These are phyloP conservation scores for Graptemys geographica DNA, from an alignment of 2,797 vertebrate species.

Conservation along the genomic window DNA sequence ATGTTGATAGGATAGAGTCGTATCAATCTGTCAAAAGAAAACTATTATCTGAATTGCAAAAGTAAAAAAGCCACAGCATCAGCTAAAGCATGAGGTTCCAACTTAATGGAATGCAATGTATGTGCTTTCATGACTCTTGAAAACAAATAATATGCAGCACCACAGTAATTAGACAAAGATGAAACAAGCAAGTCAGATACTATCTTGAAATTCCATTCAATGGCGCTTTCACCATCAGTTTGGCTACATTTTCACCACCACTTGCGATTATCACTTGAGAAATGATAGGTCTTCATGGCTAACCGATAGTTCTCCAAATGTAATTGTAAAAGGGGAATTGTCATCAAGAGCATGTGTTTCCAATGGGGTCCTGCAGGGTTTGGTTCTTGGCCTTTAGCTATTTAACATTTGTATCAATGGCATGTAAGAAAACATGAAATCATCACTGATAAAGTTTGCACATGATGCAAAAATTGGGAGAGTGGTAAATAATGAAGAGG, in stretches of 20 bases:
- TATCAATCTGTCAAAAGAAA: conserved; percentile 42
- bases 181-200: not conserved
- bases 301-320: no score
- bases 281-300: no score
- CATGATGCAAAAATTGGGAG: no score
- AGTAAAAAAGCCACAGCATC: not conserved
- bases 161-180: not conserved
- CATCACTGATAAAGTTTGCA: no score
- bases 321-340: no score
- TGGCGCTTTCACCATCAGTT: not conserved
- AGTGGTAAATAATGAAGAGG: no score
- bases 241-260: not conserved
- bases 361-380: no score
- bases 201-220: not conserved
- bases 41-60: not conserved
- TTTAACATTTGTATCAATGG: no score
- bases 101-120: not conserved
- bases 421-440: no score
- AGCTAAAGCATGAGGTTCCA: not conserved
- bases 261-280: not conserved
- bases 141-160: not conserved
- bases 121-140: not conserved
- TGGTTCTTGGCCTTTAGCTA: no score
- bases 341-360: no score
- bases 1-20: conserved; percentile 15